Conservation (phyloP, 2,113 vertebrate species). For the Abramis brama region DNA sequence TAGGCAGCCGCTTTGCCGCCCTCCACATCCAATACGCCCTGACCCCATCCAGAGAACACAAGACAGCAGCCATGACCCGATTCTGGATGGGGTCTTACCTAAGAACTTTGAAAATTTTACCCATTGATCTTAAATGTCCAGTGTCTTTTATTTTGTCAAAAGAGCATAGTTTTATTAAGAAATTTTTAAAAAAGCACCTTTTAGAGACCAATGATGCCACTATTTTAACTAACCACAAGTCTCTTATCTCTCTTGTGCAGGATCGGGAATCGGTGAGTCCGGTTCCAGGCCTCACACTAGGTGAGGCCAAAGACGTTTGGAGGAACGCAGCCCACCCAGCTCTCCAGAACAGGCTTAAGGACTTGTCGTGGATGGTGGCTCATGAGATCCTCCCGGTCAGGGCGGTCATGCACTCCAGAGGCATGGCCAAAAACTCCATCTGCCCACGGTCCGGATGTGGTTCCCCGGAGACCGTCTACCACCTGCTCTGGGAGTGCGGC, state of each 20-base stretch:
- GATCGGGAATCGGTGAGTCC: not conserved
- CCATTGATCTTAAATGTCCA: fast-evolving
- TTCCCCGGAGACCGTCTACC: too few relatives aligned
- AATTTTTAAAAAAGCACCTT: not conserved
- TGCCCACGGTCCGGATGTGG: too few relatives aligned
- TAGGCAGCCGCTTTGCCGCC: not conserved
- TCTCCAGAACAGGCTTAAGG: constrained; percentile 8
- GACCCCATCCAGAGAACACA: constrained; percentile 9
- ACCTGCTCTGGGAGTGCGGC: too few relatives aligned
- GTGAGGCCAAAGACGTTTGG: not conserved
- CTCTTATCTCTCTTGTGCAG: not conserved
- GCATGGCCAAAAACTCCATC: not conserved
- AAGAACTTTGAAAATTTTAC: not conserved
- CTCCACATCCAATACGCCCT: not conserved
- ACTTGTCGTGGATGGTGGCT: constrained; percentile 8
- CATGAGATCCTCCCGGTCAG: constrained; percentile 42
- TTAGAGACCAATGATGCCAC: not conserved
- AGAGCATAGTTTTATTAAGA: fast-evolving
- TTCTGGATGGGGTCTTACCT: constrained; percentile 38
- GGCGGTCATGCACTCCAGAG: constrained; percentile 38
- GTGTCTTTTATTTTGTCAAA: fast-evolving
- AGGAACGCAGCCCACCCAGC: not conserved
- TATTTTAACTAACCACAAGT: not conserved
- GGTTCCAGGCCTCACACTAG: not conserved
- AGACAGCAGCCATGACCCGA: not conserved